Conservation (phyloP, 2,797 vertebrate species). For the Telmatherina bonti region DNA sequence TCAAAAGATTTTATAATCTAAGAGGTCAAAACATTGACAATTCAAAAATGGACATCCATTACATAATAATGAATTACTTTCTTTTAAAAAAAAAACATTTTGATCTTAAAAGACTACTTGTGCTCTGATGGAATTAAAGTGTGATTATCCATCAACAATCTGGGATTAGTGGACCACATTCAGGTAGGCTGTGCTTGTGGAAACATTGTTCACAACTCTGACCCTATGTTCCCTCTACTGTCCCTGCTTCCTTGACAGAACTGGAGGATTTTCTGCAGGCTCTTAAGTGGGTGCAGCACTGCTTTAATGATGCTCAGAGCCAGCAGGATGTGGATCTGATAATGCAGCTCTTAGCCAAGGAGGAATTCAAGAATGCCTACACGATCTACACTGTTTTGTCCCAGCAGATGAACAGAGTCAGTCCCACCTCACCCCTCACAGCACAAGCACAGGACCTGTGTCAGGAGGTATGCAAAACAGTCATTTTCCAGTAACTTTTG, state of each 20-base stretch:
- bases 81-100: background rate
- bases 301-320: conserved; percentile 91
- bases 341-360: conserved; percentile 88
- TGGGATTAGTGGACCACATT: conserved; percentile 6
- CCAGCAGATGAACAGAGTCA: conserved; percentile 88
- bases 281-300: conserved; percentile 88
- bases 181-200: background rate
- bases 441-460: conserved; percentile 90
- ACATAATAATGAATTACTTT: background rate
- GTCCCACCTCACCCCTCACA: conserved; percentile 89
- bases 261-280: conserved; percentile 90
- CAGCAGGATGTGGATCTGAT: conserved; percentile 91
- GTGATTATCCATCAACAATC: background rate
- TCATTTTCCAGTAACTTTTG: background rate
- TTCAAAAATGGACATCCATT: background rate
- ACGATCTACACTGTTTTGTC: conserved; percentile 89
- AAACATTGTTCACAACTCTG: background rate
- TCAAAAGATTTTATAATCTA: background rate
- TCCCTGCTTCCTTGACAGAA: conserved; percentile 80
- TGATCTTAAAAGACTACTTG: conserved; percentile 1
- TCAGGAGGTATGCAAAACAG: conserved; percentile 85
- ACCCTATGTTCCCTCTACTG: background rate
- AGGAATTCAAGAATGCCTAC: conserved; percentile 93
- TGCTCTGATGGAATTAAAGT: background rate
- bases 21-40: background rate